phyloP scores from a whole-genome alignment of 2,797 vertebrate genomes.

The Triplophysa yarkandensis region DNA sequence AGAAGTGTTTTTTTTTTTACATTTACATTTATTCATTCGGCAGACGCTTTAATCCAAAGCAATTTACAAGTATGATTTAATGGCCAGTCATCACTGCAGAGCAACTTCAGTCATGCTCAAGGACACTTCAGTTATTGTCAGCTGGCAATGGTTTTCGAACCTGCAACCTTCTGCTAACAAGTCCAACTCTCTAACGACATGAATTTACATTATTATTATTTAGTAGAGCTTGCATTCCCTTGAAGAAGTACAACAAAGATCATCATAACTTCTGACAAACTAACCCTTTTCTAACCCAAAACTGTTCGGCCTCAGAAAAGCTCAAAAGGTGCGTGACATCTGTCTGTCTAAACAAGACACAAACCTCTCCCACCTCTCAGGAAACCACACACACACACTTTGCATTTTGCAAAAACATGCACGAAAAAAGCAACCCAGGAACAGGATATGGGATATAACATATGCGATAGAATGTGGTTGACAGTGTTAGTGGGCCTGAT shows the following conservation, averaged over 20 bases:
- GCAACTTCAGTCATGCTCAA: too few species aligned
- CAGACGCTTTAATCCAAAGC: background rate
- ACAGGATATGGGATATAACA: constrained; percentile 69
- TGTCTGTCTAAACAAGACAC: constrained; percentile 17
- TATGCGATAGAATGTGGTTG: constrained; percentile 69
- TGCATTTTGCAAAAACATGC: constrained; percentile 63
- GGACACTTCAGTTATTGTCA: too few species aligned
- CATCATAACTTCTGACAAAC: background rate
- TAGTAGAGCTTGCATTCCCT: background rate
- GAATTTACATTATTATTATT: background rate
- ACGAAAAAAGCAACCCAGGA: constrained; percentile 56
- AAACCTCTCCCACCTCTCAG: constrained; percentile 34
- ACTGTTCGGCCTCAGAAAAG: background rate
- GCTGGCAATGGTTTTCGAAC: too few species aligned
- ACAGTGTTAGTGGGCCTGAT: constrained; percentile 45
- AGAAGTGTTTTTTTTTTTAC: background rate
- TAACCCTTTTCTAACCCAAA: background rate
- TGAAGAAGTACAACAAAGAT: background rate
- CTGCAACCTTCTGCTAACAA: too few species aligned
- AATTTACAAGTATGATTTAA: too few species aligned
- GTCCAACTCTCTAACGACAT: too few species aligned
- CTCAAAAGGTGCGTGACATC: constrained; percentile 23
- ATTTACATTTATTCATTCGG: background rate
- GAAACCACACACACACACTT: constrained; percentile 46
- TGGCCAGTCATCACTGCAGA: too few species aligned